Base-by-base conservation (phyloP, 2,113 vertebrate genomes). In the Hypocryptadius cinnamomeus region DNA sequence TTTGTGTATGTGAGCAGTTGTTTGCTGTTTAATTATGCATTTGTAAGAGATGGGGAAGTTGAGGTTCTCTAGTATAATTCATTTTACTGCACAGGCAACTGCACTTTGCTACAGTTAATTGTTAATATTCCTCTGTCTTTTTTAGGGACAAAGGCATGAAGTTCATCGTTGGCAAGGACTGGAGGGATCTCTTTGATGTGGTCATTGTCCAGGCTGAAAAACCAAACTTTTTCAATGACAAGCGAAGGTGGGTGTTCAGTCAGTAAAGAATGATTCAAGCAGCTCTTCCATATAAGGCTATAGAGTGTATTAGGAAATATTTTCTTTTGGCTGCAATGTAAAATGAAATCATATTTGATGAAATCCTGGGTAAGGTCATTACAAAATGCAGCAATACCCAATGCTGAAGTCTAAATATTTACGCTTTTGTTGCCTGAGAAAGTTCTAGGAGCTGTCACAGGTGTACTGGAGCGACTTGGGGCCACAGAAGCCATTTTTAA, bases 131-230 rank as follows among this genome's bases (percentile, higher is more conserved):
- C 20, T 84, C 53, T 94, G 35, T 54, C 35, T 37, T 85, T 96
- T 95, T 54, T 76, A 99, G 99, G 90, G 98, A 99, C 94, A 98
- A 98, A 96, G 99, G 99, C 69, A 99, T 99, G 99, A 98, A 96
- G 79, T 99, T 98, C 92, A 99, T 99, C 3, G 98, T 99, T 1
- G 99, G 99, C 60, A 99, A 99, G 95, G 99, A 99, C 96, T 99
- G 99, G 99, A 97, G 98, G 85, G 99, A 99, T 95, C 98, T 99
- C 78, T 99, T 99, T 87, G 99, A 99, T 79, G 98, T 99, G 44
- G 98, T 99, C 92, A 99, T 99, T 59, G 99, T 99, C 63, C 99
- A 99, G 97, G 99, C 99, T 0, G 99, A 99, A 89, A 99, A 99
- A 94, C 99, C 99, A 4, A 97, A 98, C 86, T 99, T 99, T 91